phyloP scores from a whole-genome alignment of 2,888 invertebrate species.

The Taenaris catops region DNA sequence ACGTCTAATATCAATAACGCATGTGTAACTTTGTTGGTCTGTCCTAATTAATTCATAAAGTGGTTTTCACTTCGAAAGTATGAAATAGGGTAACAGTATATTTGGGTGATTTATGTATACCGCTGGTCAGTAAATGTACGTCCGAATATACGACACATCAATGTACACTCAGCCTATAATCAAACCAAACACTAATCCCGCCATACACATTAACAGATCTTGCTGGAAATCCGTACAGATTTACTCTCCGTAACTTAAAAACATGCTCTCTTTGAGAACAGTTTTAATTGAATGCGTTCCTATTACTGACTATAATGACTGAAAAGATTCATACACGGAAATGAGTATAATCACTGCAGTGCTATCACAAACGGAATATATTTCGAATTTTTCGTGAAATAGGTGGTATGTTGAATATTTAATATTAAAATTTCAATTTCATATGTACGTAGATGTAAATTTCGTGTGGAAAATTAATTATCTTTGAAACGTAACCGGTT shows the following conservation, averaged over 20 bases:
- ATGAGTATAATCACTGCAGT: constrained; percentile 12
- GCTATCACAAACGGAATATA: constrained; percentile 12
- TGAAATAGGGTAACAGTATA: no score
- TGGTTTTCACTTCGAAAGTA: no score
- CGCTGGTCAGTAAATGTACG: no score
- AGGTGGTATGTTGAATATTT: constrained; percentile 8
- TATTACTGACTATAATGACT: constrained; percentile 24
- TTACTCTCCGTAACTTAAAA: constrained; percentile 36
- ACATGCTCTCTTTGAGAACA: constrained; percentile 46
- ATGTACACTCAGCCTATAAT: constrained; percentile 33
- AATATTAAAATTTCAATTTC: constrained; percentile 10
- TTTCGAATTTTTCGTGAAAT: constrained; percentile 10
- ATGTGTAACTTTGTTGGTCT: no score
- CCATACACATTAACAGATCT: constrained; percentile 70
- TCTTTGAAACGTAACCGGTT: no score
- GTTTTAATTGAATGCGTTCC: constrained; percentile 52
- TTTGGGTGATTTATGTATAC: no score
- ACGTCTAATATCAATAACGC: no score
- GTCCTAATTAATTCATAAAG: no score
- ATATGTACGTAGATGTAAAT: constrained; percentile 1
- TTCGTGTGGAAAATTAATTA: no score
- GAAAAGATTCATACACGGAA: constrained; percentile 11
- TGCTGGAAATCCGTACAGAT: constrained; percentile 41
- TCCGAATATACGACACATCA: no score
- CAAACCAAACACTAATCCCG: constrained; percentile 70